Evolutionary conservation across 35 echinoderm and acorn worm genomes (phyloP).

Genomic region (Diadema setosum): DNA sequence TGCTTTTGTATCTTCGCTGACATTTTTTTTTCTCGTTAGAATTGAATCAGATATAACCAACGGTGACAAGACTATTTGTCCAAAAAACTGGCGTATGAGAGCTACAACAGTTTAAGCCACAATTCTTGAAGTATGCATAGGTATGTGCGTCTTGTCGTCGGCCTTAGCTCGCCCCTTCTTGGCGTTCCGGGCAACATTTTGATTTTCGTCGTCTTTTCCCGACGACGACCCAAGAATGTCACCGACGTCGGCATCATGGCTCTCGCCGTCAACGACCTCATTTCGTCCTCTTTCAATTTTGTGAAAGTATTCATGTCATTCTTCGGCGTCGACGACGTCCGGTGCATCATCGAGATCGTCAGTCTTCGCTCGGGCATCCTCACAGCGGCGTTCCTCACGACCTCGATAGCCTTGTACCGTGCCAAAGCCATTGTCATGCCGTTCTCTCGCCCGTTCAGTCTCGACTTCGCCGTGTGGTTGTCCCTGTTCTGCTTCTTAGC

Average conservation of each 20-base stretch:
- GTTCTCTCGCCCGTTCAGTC: background rate
- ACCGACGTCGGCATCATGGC: background rate
- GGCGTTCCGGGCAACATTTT: background rate
- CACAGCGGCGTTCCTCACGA: background rate
- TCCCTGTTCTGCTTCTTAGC: background rate
- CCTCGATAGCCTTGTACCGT: background rate
- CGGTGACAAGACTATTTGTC: no score
- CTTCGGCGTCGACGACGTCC: background rate
- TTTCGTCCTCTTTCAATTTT: background rate
- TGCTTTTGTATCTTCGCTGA: no score
- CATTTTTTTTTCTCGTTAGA: no score
- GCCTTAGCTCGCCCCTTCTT: background rate
- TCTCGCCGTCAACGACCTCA: background rate
- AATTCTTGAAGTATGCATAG: no score
- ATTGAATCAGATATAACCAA: no score
- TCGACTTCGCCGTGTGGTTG: background rate
- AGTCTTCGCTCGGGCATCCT: background rate
- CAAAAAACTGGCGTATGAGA: no score
- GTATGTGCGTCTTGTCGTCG: background rate
- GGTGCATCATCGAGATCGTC: background rate
- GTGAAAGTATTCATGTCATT: background rate
- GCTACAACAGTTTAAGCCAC: no score
- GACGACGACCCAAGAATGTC: background rate
- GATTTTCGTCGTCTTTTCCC: background rate
- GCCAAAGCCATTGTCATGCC: background rate